Evolutionary conservation across 1,140 invertebrate genomes (phyloP).

Genomic region (Acromyrmex heyeri): DNA sequence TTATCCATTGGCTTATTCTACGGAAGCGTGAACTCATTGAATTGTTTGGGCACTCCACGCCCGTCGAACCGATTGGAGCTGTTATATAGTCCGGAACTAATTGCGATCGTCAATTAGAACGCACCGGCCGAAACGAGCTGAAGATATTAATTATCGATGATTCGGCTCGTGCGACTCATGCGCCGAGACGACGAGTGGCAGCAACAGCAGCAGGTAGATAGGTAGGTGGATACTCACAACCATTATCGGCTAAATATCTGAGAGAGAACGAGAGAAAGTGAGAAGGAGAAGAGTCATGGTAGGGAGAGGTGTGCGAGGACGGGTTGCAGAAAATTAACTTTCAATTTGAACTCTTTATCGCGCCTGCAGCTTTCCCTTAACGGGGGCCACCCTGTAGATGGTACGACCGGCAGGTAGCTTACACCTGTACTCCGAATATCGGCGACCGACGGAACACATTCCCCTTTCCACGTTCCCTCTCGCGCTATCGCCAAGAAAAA

Average conservation of each 20-base stretch:
- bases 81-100: slow-evolving; percentile 84
- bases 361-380: slow-evolving; percentile 47
- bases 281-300: slow-evolving; percentile 11
- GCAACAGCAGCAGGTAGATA: slow-evolving; percentile 46
- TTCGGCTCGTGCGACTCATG: slow-evolving; percentile 49
- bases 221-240: not conserved
- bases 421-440: slow-evolving; percentile 66
- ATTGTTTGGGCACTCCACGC: slow-evolving; percentile 29
- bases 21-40: slow-evolving; percentile 39
- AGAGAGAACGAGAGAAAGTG: slow-evolving; percentile 31
- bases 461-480: not conserved
- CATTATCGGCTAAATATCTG: slow-evolving; percentile 45
- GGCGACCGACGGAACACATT: slow-evolving; percentile 21
- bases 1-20: slow-evolving; percentile 29
- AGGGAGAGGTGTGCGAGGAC: slow-evolving; percentile 39
- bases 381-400: slow-evolving; percentile 23
- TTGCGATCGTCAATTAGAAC: slow-evolving; percentile 83
- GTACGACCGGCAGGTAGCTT: slow-evolving; percentile 50
- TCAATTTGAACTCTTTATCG: slow-evolving; percentile 71
- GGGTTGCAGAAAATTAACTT: slow-evolving; percentile 73
- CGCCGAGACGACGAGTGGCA: slow-evolving; percentile 31
- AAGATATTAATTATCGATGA: slow-evolving; percentile 85
- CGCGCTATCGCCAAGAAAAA: slow-evolving; percentile 69
- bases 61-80: slow-evolving; percentile 65
- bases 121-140: slow-evolving; percentile 76